Conservation (phyloP, 2,888 invertebrate genomes). For the Drosophila ustulata region DNA sequence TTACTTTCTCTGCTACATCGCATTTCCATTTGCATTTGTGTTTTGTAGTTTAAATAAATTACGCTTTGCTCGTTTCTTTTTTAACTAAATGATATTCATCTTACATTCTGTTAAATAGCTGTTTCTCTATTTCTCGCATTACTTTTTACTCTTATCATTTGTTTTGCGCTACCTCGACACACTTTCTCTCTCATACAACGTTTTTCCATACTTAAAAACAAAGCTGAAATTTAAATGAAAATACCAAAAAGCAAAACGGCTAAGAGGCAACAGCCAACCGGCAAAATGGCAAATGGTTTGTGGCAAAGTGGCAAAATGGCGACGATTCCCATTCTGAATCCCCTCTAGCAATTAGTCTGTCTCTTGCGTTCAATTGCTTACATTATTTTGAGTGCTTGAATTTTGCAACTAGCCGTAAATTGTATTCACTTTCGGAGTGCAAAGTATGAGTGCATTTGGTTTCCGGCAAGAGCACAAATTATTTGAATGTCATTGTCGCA, state of each 20-base stretch:
- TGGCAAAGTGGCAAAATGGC: conserved; percentile 27
- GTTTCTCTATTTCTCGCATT: conserved; percentile 4
- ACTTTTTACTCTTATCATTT: conserved; percentile 6
- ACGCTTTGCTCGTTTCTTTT: conserved; percentile 33
- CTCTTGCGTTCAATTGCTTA: conserved; percentile 61
- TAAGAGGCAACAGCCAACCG: conserved; percentile 6
- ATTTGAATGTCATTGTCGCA: conserved; percentile 49
- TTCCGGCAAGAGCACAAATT: conserved; percentile 24
- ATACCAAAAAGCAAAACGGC: conserved; percentile 24
- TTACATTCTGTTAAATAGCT: conserved; percentile 24
- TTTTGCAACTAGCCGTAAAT: conserved; percentile 35
- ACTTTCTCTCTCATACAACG: conserved; percentile 17
- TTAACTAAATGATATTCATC: conserved; percentile 38
- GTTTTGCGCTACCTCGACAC: conserved; percentile 13
- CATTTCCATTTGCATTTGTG: conserved; percentile 34
- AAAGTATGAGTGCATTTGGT: conserved; percentile 15
- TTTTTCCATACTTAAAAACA: conserved; percentile 21
- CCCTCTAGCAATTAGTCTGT: conserved; percentile 68
- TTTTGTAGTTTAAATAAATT: conserved; percentile 58
- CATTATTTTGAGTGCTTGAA: conserved; percentile 60
- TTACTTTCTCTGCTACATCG: conserved; percentile 16
- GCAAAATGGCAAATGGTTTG: conserved; percentile 42
- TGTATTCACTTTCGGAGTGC: conserved; percentile 1
- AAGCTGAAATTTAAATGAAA: conserved; percentile 36
- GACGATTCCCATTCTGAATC: conserved; percentile 38